Base-by-base conservation (phyloP, 2,113 vertebrate genomes). In the Trinectes maculatus region DNA sequence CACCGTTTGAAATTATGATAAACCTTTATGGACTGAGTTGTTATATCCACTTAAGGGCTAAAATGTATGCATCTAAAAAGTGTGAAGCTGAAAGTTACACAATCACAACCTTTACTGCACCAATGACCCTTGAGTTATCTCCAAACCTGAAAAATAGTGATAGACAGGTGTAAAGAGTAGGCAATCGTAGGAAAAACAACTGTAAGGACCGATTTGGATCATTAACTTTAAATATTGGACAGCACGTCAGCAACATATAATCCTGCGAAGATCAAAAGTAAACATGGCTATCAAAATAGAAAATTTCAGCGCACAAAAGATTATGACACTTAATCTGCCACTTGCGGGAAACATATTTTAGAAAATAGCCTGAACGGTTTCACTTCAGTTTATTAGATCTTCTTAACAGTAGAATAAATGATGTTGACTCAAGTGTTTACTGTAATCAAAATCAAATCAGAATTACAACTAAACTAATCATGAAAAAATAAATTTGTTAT, bases 21-120 rank as follows among this genome's bases (percentile, higher is more conserved):
- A 77, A 61, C 52, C 11, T 64, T 65, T 9, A 33, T 7, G n/a
- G 16, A 58, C 12, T 51, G 21, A 24, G 22, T 54, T 77, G 34
- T 40, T 64, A 52, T 52, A 28, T 64, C 39, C 59, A 51, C 12
- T 22, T 54, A 18, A 56, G 25, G n/a, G 18, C 28, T 58, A 24
- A 61, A 51, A 47, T 44, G 12, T 29, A 49, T 33, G 22, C 19
- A 16, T 31, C 31, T 15, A 8, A 56, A 46, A 29, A 51, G 22
- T 6, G 15, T 34, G 13, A 39, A 26, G 29, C 29, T n/a, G 29
- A 40, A 47, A 26, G 21, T 70, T 8, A 25, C 13, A 37, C 19
- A 10, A 2, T 52, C 26, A 37, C 19, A n/a, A 1, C 53, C 19
- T 44, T 42, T 29, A 43, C 40, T n/a, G 16, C 21, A 46, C 21